Evolutionary conservation across 2,113 vertebrate genomes (phyloP), one percentile per base, ranked within the genome.

Genomic region (Pavo muticus): DNA sequence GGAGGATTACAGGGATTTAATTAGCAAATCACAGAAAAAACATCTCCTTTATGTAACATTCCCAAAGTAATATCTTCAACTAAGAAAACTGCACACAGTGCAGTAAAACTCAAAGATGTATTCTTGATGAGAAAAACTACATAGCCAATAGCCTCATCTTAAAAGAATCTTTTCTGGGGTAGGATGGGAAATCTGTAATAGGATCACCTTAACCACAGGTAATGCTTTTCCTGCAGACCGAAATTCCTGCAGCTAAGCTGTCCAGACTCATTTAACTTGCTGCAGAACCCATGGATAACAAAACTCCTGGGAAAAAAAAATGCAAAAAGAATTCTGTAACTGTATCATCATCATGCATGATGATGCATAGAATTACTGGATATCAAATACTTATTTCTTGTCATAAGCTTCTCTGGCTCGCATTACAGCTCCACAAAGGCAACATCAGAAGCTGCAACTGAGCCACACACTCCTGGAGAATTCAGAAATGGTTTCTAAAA

Each of bases 191-290:
- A 21, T 16, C 81, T 86, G 42, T 40, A 95, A 93, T 10, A 90
- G 21, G 77, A 59, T 86, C 68, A 87, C 15, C 89, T 95, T 73
- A 96, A 97, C 91, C 23, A 91, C 75, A 95, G 95, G 83, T 89
- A 92, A 94, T 56, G 59, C 29, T 64, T 94, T 90, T 90, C 83
- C 70, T 90, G 23, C 79, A 47, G 45, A 20, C 45, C 4, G 3
- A 47, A 47, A 47, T 90, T 90, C 85, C 70, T 91, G 23, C 79
- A 94, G 83, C 78, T 91, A 92, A 72, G 57, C 70, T 87, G 37
- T 83, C 79, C 56, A 82, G 76, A 85, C 29, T 76, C 90, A 94
- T 96, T 89, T 85, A 91, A 87, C 40, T 86, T 72, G 47, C 80
- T 73, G 30, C 47, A 87, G 54, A 75, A 50, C 88, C 14, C 1